Percentiles rank a stretch among this genome's conserved stretches.
These are phyloP conservation scores for Anhinga rufa DNA, from an alignment of 2,113 vertebrate genomes.

Conservation along the genomic window DNA sequence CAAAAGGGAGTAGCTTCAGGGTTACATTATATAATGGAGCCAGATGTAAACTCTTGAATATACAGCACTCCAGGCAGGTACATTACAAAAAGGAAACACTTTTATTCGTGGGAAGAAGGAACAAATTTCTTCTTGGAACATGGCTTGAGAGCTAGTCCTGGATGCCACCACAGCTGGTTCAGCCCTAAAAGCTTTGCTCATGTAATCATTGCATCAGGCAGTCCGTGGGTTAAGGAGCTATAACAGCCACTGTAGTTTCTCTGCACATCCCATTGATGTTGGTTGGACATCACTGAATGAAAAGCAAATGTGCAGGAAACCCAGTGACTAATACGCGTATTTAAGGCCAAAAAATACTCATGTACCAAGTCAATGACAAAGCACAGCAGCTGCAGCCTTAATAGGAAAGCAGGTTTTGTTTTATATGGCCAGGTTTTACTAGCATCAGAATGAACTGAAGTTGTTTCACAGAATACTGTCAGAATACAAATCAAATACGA, in stretches of 20 bases:
- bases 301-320: not conserved
- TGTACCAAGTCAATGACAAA: not conserved
- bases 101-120: not conserved
- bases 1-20: not conserved
- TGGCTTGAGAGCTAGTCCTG: not conserved
- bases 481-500: not conserved
- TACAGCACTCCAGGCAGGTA: not conserved
- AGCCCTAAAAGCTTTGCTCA: not conserved
- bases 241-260: not conserved
- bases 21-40: not conserved
- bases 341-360: not conserved
- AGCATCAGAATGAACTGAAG: not conserved
- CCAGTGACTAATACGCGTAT: not conserved
- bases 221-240: not conserved
- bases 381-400: not conserved
- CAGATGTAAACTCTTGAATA: not conserved
- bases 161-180: not conserved
- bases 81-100: not conserved
- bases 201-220: accelerated
- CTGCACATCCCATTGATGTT: not conserved
- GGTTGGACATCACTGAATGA: not conserved
- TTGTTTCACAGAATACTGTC: not conserved
- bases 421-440: not conserved
- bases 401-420: not conserved
- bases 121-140: not conserved